These are phyloP conservation scores for Merluccius polli DNA, from an alignment of 2,797 vertebrate genomes.

Conservation along the genomic window DNA sequence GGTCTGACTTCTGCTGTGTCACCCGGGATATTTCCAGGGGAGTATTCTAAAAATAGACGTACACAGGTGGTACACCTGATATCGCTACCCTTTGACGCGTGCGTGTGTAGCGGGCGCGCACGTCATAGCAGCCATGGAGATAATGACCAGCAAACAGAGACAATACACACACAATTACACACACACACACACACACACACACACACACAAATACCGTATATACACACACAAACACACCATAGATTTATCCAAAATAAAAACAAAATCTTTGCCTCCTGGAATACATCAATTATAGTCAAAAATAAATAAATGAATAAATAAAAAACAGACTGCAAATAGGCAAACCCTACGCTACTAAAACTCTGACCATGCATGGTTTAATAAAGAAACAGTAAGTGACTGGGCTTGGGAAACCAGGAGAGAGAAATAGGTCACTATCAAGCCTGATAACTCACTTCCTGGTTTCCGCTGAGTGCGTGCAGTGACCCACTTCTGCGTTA, in stretches of 20 bases:
- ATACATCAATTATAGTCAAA: too few relatives aligned
- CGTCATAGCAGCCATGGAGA: background rate
- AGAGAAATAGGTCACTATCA: background rate
- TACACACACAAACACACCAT: background rate
- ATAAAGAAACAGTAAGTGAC: background rate
- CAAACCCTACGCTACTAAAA: background rate
- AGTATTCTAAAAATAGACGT: background rate
- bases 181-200: background rate
- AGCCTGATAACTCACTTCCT: background rate
- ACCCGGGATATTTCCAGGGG: background rate
- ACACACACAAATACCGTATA: background rate
- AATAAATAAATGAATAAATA: too few relatives aligned
- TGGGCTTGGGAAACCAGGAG: background rate
- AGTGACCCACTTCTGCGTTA: background rate
- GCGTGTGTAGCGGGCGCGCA: background rate
- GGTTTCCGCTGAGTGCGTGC: background rate
- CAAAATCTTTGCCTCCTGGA: background rate
- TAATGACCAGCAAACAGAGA: constrained; percentile 1
- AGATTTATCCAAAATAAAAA: background rate
- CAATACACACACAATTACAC: background rate
- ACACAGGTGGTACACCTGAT: background rate
- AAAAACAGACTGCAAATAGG: background rate
- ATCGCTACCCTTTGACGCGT: background rate
- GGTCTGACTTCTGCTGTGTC: background rate
- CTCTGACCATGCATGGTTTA: background rate